Base-by-base conservation (phyloP, 2,888 invertebrate genomes). In the Scotopteryx bipunctaria region DNA sequence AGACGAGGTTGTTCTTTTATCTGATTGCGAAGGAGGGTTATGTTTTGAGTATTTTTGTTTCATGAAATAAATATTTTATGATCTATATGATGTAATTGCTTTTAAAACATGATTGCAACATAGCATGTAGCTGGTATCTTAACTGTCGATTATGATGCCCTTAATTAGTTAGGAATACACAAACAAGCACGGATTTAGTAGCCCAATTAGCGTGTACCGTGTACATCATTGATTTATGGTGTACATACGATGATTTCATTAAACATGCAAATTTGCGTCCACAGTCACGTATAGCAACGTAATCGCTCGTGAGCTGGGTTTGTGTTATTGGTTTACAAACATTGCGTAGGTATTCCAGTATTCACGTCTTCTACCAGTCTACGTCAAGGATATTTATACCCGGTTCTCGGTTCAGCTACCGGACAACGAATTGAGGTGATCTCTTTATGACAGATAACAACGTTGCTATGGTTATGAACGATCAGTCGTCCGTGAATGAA, bases 231-330 rank as follows among this genome's bases (percentile, higher is more conserved):
- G 42, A 42, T 42, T 42, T 42, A 42, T 42, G 42, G 32, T 42
- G 42, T 42, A 75, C 78, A 80, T 72, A 76, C 81, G 78, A 82
- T 83, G 80, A 83, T 83, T 84, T 80, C 81, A 84, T 83, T 82
- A 79, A 80, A 78, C 79, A 83, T 84, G 84, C 78, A 84, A 83
- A 85, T 86, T 77, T 75, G 69, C 64, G 63, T 59, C 53, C 51
- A 49, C 51, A 48, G 46, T 57, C 44, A 42, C 50, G 55, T 72
- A 73, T 66, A 74, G 71, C 66, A 66, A 68, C 60, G 71, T 73
- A 70, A 77, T 76, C 68, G 70, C 61, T 55, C 50, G 52, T 49
- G 47, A 53, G 55, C 47, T 57, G 57, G 50, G 49, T 61, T 59
- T 65, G 51, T 69, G 61, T 64, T 67, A 71, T 69, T 65, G 68